Base-by-base conservation (phyloP, 2,888 invertebrate genomes). In the Apoda limacodes region DNA sequence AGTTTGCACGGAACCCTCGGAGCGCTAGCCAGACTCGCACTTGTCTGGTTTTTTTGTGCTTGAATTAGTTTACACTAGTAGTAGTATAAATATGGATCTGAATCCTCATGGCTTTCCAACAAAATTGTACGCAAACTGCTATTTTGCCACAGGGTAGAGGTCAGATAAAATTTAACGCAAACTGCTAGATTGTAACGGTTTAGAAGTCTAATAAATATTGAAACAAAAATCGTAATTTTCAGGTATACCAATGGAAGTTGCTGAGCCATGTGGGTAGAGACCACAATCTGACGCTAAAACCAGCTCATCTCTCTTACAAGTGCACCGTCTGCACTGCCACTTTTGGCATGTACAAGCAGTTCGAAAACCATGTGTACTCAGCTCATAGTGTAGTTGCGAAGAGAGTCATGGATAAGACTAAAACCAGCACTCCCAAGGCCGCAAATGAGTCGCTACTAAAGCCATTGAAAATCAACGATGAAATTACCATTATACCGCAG, bases 321-420 rank as follows among this genome's bases (percentile, higher is more conserved):
- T 95, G 95, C 71, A 95, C 95, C 7, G 95, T 95, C 14, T 95
- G 95, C 67, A 93, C 94, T 21, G 95, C 95, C 13, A 95, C 95
- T 3, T 95, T 95, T 59, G 93, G 93, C 51, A 93, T 95, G 92
- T 95, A 95, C 83, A 93, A 93, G 72, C 90, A 93, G 56, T 95
- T 95, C 53, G 95, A 95, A 63, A 94, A 90, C 63, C 95, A 95
- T 64, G 95, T 95, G 4, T 95, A 95, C 59, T 93, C 93, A 21
- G 94, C 93, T 11, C 95, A 95, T 57, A 93, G 93, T 60, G 92
- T 93, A 11, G 93, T 93, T 10, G 92, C 93, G 21, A 92, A 93
- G 56, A 87, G 92, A 3, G 69, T 67, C 2, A 69, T 72, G 48
- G 74, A 76, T 34, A 72, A 69, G 37, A 63, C 60, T 37, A 66